phyloP scores from a whole-genome alignment of 2,888 invertebrate species.

The Agrotis ipsilon region DNA sequence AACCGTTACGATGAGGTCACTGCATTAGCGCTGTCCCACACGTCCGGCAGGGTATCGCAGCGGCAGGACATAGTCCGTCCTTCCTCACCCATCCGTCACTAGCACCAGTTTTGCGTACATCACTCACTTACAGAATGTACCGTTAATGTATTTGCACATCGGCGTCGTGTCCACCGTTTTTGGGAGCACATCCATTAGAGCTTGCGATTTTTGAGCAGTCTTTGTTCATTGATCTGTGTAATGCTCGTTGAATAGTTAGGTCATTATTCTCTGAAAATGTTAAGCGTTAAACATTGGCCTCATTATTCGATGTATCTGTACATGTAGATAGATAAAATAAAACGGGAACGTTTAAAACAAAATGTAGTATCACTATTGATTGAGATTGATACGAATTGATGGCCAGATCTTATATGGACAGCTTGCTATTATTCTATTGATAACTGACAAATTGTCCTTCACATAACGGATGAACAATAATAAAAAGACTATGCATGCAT shows the following conservation, averaged over 20 bases:
- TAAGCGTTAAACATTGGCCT: constrained; percentile 29
- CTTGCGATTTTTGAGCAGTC: constrained; percentile 64
- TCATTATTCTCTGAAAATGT: constrained; percentile 58
- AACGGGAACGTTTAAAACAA: constrained; percentile 15
- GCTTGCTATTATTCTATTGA: constrained; percentile 35
- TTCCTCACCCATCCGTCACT: constrained; percentile 68
- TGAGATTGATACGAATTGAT: constrained; percentile 43
- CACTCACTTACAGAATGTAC: constrained; percentile 68
- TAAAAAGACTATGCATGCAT: constrained; percentile 68
- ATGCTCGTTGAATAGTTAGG: constrained; percentile 61
- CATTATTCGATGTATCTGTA: constrained; percentile 25
- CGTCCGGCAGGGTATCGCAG: constrained; percentile 72
- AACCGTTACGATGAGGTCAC: constrained; percentile 78
- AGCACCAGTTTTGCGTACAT: constrained; percentile 55
- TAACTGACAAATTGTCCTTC: constrained; percentile 49
- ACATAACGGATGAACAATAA: constrained; percentile 67
- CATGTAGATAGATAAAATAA: constrained; percentile 37
- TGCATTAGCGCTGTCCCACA: constrained; percentile 74
- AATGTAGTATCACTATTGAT: constrained; percentile 32
- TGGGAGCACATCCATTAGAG: constrained; percentile 49
- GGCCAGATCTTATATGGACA: constrained; percentile 12
- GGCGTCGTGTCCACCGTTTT: constrained; percentile 71
- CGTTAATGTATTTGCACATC: constrained; percentile 82
- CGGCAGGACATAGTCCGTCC: constrained; percentile 63
- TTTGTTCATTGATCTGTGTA: constrained; percentile 59